Percentiles rank a stretch among this genome's conserved stretches.
These are phyloP conservation scores for Carollia perspicillata DNA, from an alignment of 2,113 vertebrate species.

Conservation along the genomic window DNA sequence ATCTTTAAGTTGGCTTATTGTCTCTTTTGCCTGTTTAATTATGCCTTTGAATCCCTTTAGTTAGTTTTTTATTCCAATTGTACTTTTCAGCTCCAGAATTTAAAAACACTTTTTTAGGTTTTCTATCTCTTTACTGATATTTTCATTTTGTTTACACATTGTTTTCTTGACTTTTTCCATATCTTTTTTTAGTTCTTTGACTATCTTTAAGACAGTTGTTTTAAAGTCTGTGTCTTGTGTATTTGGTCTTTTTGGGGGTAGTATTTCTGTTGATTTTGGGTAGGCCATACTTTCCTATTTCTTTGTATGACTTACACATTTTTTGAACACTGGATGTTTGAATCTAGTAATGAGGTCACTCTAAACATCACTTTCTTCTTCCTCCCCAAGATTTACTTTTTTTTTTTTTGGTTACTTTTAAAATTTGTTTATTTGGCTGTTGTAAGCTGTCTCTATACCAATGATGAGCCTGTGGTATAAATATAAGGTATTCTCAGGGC, in stretches of 20 bases:
- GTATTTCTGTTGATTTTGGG: neutral
- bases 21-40: neutral
- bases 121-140: neutral
- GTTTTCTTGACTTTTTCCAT: neutral
- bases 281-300: neutral
- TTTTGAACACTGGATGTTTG: neutral
- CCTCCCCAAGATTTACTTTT: neutral
- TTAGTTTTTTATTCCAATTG: neutral
- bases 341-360: neutral
- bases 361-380: neutral
- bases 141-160: neutral
- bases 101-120: neutral
- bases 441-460: neutral
- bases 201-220: neutral
- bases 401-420: neutral
- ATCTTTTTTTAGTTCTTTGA: neutral
- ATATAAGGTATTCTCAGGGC: neutral
- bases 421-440: neutral
- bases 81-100: neutral
- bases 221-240: neutral
- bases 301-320: neutral
- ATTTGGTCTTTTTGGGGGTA: neutral
- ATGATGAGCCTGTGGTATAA: neutral
- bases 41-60: neutral
- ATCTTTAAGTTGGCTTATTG: neutral